phyloP scores from a whole-genome alignment of 1,140 invertebrate species.

The Ceratoteleas bidentatus region DNA sequence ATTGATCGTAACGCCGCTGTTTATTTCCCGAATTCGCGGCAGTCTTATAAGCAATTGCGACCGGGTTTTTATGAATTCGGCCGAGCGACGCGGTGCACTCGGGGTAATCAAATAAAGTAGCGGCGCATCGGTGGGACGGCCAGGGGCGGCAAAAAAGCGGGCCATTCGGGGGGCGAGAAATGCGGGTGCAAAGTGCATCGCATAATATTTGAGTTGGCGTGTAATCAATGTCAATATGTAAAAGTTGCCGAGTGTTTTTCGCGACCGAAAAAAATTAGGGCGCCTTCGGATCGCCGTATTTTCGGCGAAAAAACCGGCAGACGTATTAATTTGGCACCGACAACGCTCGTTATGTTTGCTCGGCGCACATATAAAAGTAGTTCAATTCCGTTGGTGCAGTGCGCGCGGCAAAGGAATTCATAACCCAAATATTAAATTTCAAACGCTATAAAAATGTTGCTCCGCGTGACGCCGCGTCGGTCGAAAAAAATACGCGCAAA shows the following conservation, averaged over 20 bases:
- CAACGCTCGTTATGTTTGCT: constrained; percentile 44
- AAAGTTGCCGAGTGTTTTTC: constrained; percentile 49
- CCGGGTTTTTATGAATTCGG: constrained; percentile 39
- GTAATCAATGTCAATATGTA: constrained; percentile 54
- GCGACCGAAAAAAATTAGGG: constrained; percentile 46
- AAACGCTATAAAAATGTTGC: constrained; percentile 33
- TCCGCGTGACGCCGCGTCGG: too few relatives aligned
- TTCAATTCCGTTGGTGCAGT: constrained; percentile 20
- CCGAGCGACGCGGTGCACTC: neutral
- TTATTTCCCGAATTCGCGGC: constrained; percentile 21
- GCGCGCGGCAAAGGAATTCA: constrained; percentile 31
- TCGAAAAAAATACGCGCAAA: constrained; percentile 4
- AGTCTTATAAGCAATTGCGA: constrained; percentile 33
- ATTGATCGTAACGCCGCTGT: constrained; percentile 38
- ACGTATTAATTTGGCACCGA: constrained; percentile 52
- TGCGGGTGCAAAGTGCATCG: constrained; percentile 24
- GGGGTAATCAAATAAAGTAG: constrained; percentile 50
- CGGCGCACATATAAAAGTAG: constrained; percentile 27
- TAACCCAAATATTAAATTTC: constrained; percentile 43
- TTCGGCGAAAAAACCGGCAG: constrained; percentile 26
- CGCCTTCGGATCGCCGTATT: constrained; percentile 38
- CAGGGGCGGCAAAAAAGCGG: too few relatives aligned
- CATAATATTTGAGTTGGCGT: constrained; percentile 51
- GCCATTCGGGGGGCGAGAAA: neutral
- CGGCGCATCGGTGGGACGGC: neutral